phyloP scores from a whole-genome alignment of 2,888 invertebrate genomes.

The Drosophila antonietae region DNA sequence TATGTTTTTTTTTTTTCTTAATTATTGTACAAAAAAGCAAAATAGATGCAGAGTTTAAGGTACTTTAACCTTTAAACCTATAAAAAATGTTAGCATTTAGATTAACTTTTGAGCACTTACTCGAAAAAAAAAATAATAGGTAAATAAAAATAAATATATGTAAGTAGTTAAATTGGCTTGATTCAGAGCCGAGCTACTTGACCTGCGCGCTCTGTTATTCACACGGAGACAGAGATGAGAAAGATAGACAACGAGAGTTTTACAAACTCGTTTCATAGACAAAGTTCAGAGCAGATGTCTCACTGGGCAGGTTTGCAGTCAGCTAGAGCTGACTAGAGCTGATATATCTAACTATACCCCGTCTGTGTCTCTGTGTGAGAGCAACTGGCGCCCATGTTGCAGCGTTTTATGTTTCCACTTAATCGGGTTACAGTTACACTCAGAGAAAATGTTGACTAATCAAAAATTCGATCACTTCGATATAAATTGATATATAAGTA shows the following conservation, averaged over 20 bases:
- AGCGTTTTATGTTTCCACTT: conserved; percentile 51
- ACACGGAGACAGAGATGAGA: conserved; percentile 32
- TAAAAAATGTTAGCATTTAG: conserved; percentile 51
- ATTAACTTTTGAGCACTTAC: conserved; percentile 50
- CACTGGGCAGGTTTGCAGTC: conserved; percentile 55
- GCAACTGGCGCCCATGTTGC: conserved; percentile 43
- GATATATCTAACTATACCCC: conserved; percentile 34
- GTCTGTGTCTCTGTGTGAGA: conserved; percentile 39
- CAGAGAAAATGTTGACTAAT: conserved; percentile 3
- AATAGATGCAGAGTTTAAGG: conserved; percentile 35
- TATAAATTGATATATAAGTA: too few relatives aligned
- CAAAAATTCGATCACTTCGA: not conserved
- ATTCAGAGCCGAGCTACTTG: conserved; percentile 47
- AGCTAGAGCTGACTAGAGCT: too few relatives aligned
- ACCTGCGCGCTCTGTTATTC: conserved; percentile 51
- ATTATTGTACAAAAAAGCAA: conserved; percentile 55
- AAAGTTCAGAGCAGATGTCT: conserved; percentile 68
- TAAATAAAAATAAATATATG: conserved; percentile 2
- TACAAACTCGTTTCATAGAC: conserved; percentile 68
- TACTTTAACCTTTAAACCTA: conserved; percentile 35
- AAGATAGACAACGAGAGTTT: conserved; percentile 6
- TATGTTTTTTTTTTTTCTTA: conserved; percentile 18
- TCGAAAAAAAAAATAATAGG: conserved; percentile 24
- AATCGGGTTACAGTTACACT: conserved; percentile 66
- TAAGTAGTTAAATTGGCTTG: conserved; percentile 26